These are phyloP conservation scores for Passer domesticus DNA, from an alignment of 2,113 vertebrate genomes.

Conservation along the genomic window DNA sequence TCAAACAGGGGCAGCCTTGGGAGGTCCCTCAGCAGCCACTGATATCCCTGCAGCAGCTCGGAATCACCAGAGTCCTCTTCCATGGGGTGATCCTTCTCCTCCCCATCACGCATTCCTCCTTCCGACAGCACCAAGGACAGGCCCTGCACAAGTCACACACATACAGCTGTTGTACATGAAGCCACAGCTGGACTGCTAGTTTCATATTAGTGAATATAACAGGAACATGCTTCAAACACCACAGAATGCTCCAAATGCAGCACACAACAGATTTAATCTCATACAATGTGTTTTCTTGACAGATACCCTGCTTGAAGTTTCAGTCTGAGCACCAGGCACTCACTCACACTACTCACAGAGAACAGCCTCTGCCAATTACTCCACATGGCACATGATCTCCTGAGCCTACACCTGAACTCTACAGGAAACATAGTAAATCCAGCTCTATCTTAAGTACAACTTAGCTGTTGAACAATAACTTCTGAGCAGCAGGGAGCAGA, in stretches of 20 bases:
- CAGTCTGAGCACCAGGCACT: neutral
- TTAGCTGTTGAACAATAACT: neutral
- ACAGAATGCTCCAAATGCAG: neutral
- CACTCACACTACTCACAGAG: neutral
- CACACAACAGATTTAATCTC: neutral
- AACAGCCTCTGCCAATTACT: neutral
- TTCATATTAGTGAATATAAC: neutral
- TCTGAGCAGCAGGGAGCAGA: neutral
- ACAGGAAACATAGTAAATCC: neutral
- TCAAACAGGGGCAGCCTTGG: constrained; percentile 91
- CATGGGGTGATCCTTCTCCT: constrained; percentile 90
- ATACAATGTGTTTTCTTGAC: neutral
- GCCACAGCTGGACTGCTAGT: neutral
- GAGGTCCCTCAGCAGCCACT: constrained; percentile 93
- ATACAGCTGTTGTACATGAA: neutral
- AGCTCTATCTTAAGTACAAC: neutral
- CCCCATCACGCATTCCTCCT: constrained; percentile 85
- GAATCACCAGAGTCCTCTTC: constrained; percentile 88
- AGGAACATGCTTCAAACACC: neutral
- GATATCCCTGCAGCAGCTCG: constrained; percentile 87
- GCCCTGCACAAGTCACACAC: constrained; percentile 71
- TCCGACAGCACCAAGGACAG: constrained; percentile 92
- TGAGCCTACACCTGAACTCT: neutral
- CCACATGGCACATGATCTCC: neutral
- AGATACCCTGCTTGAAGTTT: neutral